These are phyloP conservation scores for Timema podura DNA, from an alignment of 2,888 invertebrate genomes.

Conservation along the genomic window DNA sequence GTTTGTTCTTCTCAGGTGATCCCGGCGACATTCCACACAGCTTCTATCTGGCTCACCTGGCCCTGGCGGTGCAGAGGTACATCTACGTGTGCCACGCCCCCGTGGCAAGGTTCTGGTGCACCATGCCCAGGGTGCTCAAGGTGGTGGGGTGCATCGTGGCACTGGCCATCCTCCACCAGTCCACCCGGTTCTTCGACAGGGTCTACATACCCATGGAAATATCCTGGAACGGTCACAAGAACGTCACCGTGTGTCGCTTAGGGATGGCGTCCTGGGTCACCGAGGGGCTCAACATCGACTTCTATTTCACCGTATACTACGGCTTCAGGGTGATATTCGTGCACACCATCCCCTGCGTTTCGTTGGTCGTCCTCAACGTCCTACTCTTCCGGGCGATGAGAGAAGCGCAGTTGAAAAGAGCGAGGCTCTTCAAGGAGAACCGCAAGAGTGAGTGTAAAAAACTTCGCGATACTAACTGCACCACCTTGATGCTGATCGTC, in stretches of 20 bases:
- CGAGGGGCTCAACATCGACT: slow-evolving; percentile 60
- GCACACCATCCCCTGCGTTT: slow-evolving; percentile 85
- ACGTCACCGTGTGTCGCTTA: slow-evolving; percentile 61
- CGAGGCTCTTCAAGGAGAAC: slow-evolving; percentile 72
- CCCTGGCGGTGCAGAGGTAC: slow-evolving; percentile 87
- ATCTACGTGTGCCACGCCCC: slow-evolving; percentile 94
- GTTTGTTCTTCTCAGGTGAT: slow-evolving; percentile 54
- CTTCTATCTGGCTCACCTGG: slow-evolving; percentile 92
- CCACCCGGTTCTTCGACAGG: slow-evolving; percentile 77
- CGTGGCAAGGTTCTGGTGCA: slow-evolving; percentile 73
- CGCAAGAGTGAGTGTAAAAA: slow-evolving; percentile 74
- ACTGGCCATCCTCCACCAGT: slow-evolving; percentile 75
- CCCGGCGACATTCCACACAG: slow-evolving; percentile 82
- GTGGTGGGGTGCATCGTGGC: slow-evolving; percentile 75
- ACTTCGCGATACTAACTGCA: slow-evolving; percentile 75
- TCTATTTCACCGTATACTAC: slow-evolving; percentile 79
- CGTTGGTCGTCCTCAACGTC: slow-evolving; percentile 83
- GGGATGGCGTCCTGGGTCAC: slow-evolving; percentile 68
- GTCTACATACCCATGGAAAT: slow-evolving; percentile 57
- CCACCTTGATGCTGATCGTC: slow-evolving; percentile 82
- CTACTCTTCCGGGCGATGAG: slow-evolving; percentile 82
- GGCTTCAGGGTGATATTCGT: slow-evolving; percentile 86
- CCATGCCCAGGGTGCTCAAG: slow-evolving; percentile 68
- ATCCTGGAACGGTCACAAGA: slow-evolving; percentile 54
- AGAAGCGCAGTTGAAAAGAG: slow-evolving; percentile 73